Evolutionary conservation across 2,797 vertebrate species (phyloP).

Genomic region (Anas bernieri): DNA sequence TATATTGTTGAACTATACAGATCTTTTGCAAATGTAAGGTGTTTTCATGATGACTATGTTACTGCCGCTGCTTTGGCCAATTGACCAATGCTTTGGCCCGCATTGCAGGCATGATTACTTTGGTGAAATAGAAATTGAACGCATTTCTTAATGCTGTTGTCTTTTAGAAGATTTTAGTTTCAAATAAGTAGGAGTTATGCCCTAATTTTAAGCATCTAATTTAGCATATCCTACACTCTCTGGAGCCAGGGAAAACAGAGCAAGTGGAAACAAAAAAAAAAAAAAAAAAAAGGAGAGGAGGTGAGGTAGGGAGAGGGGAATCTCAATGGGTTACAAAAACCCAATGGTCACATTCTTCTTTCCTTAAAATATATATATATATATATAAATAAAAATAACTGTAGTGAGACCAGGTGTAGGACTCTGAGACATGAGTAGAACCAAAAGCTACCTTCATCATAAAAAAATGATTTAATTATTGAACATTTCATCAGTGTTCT

Average conservation of each 20-base stretch:
- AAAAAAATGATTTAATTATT: not conserved
- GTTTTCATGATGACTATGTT: not conserved
- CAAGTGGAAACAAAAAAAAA: not conserved
- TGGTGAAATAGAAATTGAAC: not conserved
- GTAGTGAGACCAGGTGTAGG: not conserved
- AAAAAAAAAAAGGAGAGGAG: not conserved
- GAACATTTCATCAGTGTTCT: not conserved
- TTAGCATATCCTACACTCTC: not conserved
- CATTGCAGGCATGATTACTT: not conserved
- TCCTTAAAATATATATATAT: not conserved
- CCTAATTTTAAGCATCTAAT: not conserved
- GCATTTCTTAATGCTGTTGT: not conserved
- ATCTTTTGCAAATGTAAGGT: not conserved
- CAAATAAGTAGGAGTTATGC: not conserved
- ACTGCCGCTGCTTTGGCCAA: not conserved
- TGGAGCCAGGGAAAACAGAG: not conserved
- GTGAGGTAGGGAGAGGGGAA: not conserved
- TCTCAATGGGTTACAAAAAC: not conserved
- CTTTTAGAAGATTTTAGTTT: not conserved
- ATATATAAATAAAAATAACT: not conserved
- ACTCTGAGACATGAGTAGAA: not conserved
- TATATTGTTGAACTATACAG: not conserved
- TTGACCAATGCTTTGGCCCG: not conserved
- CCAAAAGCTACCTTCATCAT: not conserved
- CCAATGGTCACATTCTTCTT: not conserved